Conservation (phyloP, 2,797 vertebrate species). For the Trematomus bernacchii region DNA sequence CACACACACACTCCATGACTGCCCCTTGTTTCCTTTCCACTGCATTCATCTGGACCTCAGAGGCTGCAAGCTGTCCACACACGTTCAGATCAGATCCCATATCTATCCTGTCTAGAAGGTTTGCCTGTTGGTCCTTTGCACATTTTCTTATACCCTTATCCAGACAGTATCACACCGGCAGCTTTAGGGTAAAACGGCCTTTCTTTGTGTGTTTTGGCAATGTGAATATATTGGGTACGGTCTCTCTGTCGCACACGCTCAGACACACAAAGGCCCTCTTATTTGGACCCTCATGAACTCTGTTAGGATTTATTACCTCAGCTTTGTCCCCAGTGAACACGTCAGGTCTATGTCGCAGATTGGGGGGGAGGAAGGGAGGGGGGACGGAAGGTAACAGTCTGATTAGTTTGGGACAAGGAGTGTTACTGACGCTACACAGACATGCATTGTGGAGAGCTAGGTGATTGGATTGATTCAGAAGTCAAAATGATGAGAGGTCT, state of each 20-base stretch:
- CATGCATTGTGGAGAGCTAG: conserved; percentile 28
- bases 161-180: conserved; percentile 43
- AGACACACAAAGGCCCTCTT: conserved; percentile 74
- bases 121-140: conserved; percentile 20
- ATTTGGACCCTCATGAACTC: conserved; percentile 77
- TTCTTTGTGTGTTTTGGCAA: conserved; percentile 49
- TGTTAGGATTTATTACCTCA: conserved; percentile 75
- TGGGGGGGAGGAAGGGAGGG: conserved; percentile 42
- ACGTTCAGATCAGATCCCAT: conserved; percentile 28
- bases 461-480: conserved; percentile 37
- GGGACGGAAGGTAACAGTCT: conserved; percentile 46
- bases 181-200: conserved; percentile 55
- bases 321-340: conserved; percentile 70
- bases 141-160: conserved; percentile 50
- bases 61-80: conserved; percentile 14
- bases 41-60: conserved; percentile 8
- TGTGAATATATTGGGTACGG: conserved; percentile 54
- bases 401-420: conserved; percentile 51
- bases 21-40: conserved; percentile 1
- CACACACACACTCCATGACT: background rate
- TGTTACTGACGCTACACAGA: conserved; percentile 59
- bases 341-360: conserved; percentile 59
- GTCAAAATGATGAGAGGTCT: conserved; percentile 6
- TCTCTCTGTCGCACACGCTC: conserved; percentile 41
- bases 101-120: conserved; percentile 21